Percentiles rank a stretch among this genome's conserved stretches.
These are phyloP conservation scores for Potamilus streckersoni DNA, from an alignment of 1,140 invertebrate species.

Conservation along the genomic window DNA sequence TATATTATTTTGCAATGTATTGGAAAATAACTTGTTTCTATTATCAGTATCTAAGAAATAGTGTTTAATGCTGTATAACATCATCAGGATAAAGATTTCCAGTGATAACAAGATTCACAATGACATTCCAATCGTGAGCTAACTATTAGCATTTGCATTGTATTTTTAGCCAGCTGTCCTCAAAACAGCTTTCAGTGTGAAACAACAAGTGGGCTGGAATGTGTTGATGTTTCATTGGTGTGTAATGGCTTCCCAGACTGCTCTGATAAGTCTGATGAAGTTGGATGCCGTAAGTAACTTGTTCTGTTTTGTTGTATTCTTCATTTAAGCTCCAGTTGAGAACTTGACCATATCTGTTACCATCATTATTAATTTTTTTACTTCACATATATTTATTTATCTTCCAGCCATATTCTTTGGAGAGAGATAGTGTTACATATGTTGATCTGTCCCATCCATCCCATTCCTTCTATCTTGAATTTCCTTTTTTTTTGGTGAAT, in stretches of 20 bases:
- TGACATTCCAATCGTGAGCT: neutral
- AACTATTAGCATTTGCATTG: conserved; percentile 6
- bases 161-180: conserved; percentile 54
- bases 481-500: too few species aligned
- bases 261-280: conserved; percentile 89
- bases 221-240: conserved; percentile 33
- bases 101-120: neutral
- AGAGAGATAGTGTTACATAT: conserved; percentile 13
- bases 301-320: neutral
- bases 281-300: conserved; percentile 78
- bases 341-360: neutral
- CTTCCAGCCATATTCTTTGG: conserved; percentile 5
- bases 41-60: neutral
- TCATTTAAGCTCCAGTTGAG: neutral
- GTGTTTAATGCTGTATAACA: neutral
- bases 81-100: neutral
- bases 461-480: too few species aligned
- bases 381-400: neutral
- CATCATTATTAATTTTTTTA: neutral
- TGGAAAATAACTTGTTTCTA: too few species aligned
- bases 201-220: conserved; percentile 21
- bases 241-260: conserved; percentile 90
- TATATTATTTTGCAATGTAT: too few species aligned
- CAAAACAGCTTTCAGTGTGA: conserved; percentile 45
- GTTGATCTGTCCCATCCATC: too few species aligned